Base-by-base conservation (phyloP, 2,888 invertebrate species). In the Chalcosyrphus nemorum region DNA sequence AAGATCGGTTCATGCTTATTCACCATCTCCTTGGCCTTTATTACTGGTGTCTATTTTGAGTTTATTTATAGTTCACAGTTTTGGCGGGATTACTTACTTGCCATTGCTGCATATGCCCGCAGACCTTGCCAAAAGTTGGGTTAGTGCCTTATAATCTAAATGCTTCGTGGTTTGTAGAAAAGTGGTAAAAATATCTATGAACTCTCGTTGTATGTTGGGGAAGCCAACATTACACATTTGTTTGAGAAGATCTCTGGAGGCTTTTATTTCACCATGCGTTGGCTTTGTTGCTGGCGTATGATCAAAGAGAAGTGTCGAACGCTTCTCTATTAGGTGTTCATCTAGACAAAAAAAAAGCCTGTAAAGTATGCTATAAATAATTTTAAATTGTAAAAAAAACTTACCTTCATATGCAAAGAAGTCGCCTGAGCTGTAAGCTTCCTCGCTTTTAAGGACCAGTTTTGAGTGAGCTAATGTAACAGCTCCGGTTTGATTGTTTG, bases 401-500 rank as follows among this genome's bases (percentile, higher is more conserved):
- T 81, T 88, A 91, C 91, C 89, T 15, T 88, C 86, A 13, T 86
- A 71, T 7, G 88, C 88, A 13, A 89, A 86, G 38, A 89, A 89
- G 47, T 90, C 89, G 43, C 86, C 87, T 0, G 86, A 77, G 59
- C 88, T 89, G 74, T 89, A 89, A 0, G 86, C 9, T 0, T 92
- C 89, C 88, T 95, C 95, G 0, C 91, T 91, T 0, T 92, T 87
- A 11, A 96, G 89, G 5, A 91, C 89, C 80, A 96, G 91, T 61
- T 92, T 92, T 63, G 95, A 94, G 2, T 91, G 89, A 0, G 95
- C 93, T 4, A 93, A 94, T 3, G 96, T 95, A 88, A 94, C 93
- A 0, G 95, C 96, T 0, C 96, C 96, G 0, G 95, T 93, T 80
- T 93, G 93, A 63, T 93, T 93, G 75, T 95, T 95, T 0, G 96